Conservation (phyloP, 2,113 vertebrate genomes). For the Hipposideros armiger region DNA sequence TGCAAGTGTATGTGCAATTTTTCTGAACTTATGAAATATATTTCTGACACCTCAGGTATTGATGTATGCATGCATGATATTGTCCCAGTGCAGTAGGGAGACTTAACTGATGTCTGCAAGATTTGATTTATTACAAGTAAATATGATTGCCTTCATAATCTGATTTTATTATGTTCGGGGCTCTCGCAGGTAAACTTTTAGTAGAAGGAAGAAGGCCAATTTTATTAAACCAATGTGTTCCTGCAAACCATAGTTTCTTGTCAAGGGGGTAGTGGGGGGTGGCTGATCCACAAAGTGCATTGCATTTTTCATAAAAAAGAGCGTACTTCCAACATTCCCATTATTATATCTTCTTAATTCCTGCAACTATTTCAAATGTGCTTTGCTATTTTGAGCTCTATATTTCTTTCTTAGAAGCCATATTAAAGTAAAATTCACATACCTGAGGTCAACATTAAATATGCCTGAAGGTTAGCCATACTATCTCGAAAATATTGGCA, state of each 20-base stretch:
- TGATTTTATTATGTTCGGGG: slow-evolving; percentile 98
- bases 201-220: slow-evolving; percentile 92
- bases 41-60: slow-evolving; percentile 90
- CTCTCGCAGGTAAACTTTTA: slow-evolving; percentile 97
- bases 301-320: slow-evolving; percentile 64
- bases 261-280: background rate
- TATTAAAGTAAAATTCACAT: slow-evolving; percentile 72
- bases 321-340: slow-evolving; percentile 69
- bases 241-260: slow-evolving; percentile 88
- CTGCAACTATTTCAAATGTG: slow-evolving; percentile 65
- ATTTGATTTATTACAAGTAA: slow-evolving; percentile 99
- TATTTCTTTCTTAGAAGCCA: slow-evolving; percentile 62
- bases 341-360: slow-evolving; percentile 59
- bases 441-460: slow-evolving; percentile 55
- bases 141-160: slow-evolving; percentile 98
- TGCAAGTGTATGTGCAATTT: slow-evolving; percentile 87
- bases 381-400: slow-evolving; percentile 52
- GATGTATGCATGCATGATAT: slow-evolving; percentile 89
- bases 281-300: slow-evolving; percentile 68
- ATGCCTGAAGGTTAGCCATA: background rate
- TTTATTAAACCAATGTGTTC: slow-evolving; percentile 94
- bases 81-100: slow-evolving; percentile 90
- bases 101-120: slow-evolving; percentile 94
- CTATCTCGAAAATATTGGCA: background rate
- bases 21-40: slow-evolving; percentile 91